Evolutionary conservation across 2,113 vertebrate genomes (phyloP).

Genomic region (Cyphomyrus discorhynchus): DNA sequence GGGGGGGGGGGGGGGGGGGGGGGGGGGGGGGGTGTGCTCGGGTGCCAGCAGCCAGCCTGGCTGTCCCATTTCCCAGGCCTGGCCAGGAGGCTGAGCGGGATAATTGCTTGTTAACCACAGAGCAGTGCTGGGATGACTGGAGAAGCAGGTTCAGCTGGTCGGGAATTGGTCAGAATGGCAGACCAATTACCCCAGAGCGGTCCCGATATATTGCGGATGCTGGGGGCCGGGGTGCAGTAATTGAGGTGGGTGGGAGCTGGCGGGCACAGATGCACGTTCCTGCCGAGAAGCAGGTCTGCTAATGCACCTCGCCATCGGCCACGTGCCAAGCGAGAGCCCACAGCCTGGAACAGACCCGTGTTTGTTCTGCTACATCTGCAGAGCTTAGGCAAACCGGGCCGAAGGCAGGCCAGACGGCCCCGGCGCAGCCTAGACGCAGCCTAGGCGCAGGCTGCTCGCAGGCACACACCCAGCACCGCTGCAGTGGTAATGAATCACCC

Average conservation of each 20-base stretch:
- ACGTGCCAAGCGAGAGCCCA: neutral
- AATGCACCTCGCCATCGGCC: constrained; percentile 25
- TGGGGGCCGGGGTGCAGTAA: constrained; percentile 34
- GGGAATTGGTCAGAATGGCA: constrained; percentile 32
- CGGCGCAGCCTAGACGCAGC: neutral
- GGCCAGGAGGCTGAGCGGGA: constrained; percentile 2
- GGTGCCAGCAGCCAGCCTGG: neutral
- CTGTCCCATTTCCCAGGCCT: constrained; percentile 15
- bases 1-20: neutral
- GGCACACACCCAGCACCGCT: neutral
- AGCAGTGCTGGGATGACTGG: constrained; percentile 22
- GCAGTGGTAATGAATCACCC: constrained; percentile 13
- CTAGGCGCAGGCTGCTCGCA: neutral
- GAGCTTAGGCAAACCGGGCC: neutral
- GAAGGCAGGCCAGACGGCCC: neutral
- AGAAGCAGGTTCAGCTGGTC: constrained; percentile 29
- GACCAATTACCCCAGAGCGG: constrained; percentile 28
- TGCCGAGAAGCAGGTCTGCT: constrained; percentile 22
- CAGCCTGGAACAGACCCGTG: neutral
- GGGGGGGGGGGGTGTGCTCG: neutral
- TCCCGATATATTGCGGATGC: constrained; percentile 30
- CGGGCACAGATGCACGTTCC: constrained; percentile 13
- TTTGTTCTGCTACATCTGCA: neutral
- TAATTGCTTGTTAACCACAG: constrained; percentile 29
- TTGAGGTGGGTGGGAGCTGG: constrained; percentile 31